Evolutionary conservation across 2,888 invertebrate species (phyloP).

Genomic region (Ephialtes manifestator): DNA sequence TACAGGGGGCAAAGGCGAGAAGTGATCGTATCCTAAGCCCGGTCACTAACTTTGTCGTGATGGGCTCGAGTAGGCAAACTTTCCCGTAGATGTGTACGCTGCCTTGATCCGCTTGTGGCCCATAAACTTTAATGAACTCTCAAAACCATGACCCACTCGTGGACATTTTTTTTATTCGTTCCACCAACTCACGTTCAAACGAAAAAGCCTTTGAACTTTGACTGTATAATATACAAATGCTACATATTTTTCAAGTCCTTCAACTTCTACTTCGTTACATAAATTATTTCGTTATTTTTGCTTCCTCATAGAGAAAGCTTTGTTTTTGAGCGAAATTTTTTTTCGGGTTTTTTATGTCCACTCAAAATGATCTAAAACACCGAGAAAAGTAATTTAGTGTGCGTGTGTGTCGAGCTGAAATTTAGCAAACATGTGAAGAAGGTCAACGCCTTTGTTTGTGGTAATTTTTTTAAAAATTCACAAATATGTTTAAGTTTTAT

Average conservation of each 20-base stretch:
- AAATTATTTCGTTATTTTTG: background rate
- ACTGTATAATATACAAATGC: background rate
- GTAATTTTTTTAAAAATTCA: no score
- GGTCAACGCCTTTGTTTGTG: no score
- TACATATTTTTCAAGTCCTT: background rate
- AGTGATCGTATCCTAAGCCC: constrained; percentile 27
- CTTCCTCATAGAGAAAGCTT: no score
- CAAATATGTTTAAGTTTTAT: no score
- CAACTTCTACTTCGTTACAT: background rate
- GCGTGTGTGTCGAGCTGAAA: no score
- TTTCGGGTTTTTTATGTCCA: no score
- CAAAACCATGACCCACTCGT: constrained; percentile 66
- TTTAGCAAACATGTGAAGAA: no score
- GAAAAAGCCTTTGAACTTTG: background rate
- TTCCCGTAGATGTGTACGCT: constrained; percentile 34
- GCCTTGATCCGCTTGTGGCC: constrained; percentile 55
- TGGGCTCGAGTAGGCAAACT: constrained; percentile 50
- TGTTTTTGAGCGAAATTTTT: no score
- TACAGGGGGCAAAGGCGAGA: constrained; percentile 12
- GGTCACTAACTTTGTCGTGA: constrained; percentile 50
- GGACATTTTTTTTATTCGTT: constrained; percentile 33
- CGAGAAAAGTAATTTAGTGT: no score
- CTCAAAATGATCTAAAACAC: no score
- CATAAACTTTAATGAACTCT: constrained; percentile 77
- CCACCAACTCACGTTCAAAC: background rate